Evolutionary conservation across 1,140 invertebrate genomes (phyloP), one percentile per base, ranked within the genome.

Genomic region (Medauroidea extradentata): DNA sequence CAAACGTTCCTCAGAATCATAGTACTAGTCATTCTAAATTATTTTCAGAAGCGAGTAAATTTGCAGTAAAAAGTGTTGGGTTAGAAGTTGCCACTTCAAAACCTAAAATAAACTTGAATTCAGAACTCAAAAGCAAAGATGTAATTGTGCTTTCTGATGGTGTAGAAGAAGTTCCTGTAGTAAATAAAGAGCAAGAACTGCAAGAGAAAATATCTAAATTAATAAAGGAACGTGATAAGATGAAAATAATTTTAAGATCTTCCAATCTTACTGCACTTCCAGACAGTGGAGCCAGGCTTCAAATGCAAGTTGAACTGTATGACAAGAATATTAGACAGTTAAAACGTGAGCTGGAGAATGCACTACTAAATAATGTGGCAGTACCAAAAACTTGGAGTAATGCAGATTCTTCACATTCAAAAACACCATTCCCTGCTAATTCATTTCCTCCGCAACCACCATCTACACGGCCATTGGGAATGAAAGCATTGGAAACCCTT

Each of bases 401-500:
- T 8, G 19, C 29, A 14, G 29, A 8, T 0, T 51, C 16, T 27
- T 51, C 14, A 29, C 49, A 51, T 4, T 18, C 4, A 16, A 16
- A 13, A 11, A 21, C 4, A 49, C 16, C 46, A 14, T 49, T 16
- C 13, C 46, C 21, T 13, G 11, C 14, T 11, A 4, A 9, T 4
- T 19, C 21, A 13, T 29, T 50, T 25, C 27, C 38, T 51, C 27
- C 27, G 9, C 14, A 29, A 34, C 27, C 19, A 1, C 21, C 16
- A 34, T 11, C 9, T 25, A 21, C n/a, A 8, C 7, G 18, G 1
- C 16, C n/a, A 24, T 21, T 7, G 2, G 44, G 24, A 48, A 48
- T 14, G 19, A 7, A 67, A 77, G 85, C 85, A 16, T 75, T 85
- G 69, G 71, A 78, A 52, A 87, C 81, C 0, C 80, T 82, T 62